Base-by-base conservation (phyloP, 2,797 vertebrate species). In the Enteromius mattozi region DNA sequence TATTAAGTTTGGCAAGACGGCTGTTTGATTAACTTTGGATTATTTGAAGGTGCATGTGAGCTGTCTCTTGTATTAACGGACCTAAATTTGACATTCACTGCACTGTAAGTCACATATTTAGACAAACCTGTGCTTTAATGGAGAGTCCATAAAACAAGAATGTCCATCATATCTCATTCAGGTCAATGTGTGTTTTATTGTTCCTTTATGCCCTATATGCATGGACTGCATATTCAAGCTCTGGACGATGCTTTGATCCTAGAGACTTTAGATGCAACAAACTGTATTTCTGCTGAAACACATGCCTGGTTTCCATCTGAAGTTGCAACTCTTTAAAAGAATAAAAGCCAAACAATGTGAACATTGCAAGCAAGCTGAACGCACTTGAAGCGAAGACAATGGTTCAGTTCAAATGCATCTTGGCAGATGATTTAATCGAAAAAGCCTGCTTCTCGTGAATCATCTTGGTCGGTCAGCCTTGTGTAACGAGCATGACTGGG, bases 1-100 rank as follows among this genome's bases (percentile, higher is more conserved):
- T 78, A 70, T 82, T 82, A 79, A 80, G 76, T 80, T 85, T 83
- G 70, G 78, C 65, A 77, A 83, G 81, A 78, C 49, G 47, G 69
- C 24, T 47, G 45, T 81, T 77, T 81, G 65, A 84, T 85, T 86
- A 56, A 80, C 17, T 80, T 80, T 86, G 66, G 45, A 65, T 68
- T 83, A 59, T 81, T 81, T 75, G n/a, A 83, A 45, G 49, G 61
- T 59, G 45, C 13, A 14, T 47, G 66, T 63, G 30, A 79, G 70
- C 33, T 35, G 47, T 81, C 49, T 70, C 42, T 61, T 80, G 42
- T 80, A 68, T 76, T 42, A 75, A 68, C 10, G 0, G 35, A 82
- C 19, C 69, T 30, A 42, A 33, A 10, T 74, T 35, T 49, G 69
- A 72, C 54, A 74, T 63, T 74, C 21, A 72, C 19, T 24, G 40